Base-by-base conservation (phyloP, 2,113 vertebrate genomes). In the Siniperca chuatsi region DNA sequence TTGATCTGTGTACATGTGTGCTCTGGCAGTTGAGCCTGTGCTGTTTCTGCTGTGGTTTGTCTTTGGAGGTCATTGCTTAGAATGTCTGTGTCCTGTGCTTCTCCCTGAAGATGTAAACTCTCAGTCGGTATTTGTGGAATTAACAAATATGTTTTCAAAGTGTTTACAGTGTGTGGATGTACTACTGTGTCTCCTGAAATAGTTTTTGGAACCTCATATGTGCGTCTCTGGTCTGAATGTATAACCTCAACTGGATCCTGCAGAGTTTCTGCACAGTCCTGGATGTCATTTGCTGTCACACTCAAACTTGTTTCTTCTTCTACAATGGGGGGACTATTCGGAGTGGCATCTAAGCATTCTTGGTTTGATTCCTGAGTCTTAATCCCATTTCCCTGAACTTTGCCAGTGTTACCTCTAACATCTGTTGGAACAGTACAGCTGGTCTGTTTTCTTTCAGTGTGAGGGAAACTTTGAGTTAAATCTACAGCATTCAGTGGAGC, bases 101-200 rank as follows among this genome's bases (percentile, higher is more conserved):
- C 46, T 74, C 69, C 85, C 82, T 54, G 79, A 40, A 52, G 69
- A 68, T 58, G 9, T 15, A 29, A 44, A 72, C 76, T 62, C 52
- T 78, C 73, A 15, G 18, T 2, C 7, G n/a, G 15, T 65, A 58
- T 64, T 50, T 66, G 60, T 67, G 67, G n/a, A n/a, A 54, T 54
- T 15, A 57, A 68, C 50, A 66, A 55, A 55, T 89, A 55, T 62
- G 40, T 13, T 13, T 74, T 42, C 33, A 58, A 66, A 67, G 46
- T 37, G 29, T 77, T 50, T 42, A 9, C 44, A 54, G 55, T 8
- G 2, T 44, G 29, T 23, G 44, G 20, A 58, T 77, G 50, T 20
- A 6, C 15, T 9, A 48, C 21, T 42, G 29, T 12, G 48, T 75
- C 78, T 58, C 33, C 84, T 50, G 44, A 52, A 68, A 21, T 15